Evolutionary conservation across 2,113 vertebrate genomes (phyloP).

Genomic region (Promerops cafer): DNA sequence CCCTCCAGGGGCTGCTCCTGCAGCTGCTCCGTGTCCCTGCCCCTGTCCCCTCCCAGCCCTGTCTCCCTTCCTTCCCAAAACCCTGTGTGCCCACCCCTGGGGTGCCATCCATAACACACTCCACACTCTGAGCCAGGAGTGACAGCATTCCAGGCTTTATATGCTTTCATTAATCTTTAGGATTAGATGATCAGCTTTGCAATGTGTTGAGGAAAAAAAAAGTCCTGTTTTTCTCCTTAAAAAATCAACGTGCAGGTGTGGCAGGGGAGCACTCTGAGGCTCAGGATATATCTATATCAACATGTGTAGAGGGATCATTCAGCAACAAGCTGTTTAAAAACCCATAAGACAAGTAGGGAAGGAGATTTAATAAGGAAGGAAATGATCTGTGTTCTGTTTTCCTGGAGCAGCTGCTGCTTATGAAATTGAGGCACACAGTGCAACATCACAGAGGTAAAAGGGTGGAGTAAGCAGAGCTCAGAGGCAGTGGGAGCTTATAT

Average conservation of each 20-base stretch:
- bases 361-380: neutral
- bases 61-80: neutral
- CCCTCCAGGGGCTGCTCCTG: neutral
- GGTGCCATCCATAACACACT: neutral
- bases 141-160: neutral
- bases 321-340: neutral
- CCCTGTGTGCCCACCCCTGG: too few relatives aligned
- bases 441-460: neutral
- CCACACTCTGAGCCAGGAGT: neutral
- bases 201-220: neutral
- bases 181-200: neutral
- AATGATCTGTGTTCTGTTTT: neutral
- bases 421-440: neutral
- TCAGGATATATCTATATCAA: neutral
- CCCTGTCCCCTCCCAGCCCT: neutral
- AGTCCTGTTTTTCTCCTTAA: neutral
- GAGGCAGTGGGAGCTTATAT: neutral
- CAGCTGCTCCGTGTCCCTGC: neutral
- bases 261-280: neutral
- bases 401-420: neutral
- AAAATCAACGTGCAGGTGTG: neutral
- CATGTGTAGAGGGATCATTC: neutral
- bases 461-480: neutral
- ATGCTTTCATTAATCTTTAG: neutral
- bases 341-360: neutral